Evolutionary conservation across 1,140 invertebrate species (phyloP), one percentile per base, ranked within the genome.

Genomic region (Stenopsyche tienmushanensis): DNA sequence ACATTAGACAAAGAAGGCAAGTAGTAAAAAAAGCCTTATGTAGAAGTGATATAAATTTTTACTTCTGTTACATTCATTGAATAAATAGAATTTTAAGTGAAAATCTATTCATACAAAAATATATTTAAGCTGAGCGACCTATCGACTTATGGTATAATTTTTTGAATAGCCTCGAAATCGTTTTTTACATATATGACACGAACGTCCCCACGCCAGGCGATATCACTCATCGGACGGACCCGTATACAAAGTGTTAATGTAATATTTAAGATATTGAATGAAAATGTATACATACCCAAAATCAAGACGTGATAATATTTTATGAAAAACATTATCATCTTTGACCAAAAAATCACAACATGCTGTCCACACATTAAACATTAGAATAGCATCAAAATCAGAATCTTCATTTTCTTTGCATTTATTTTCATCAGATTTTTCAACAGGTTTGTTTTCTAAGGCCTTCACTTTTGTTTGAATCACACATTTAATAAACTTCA

Each of bases 391-490:
- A n/a, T 52, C 34, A 39, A 41, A 47, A 8, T 45, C 2, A 1
- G 25, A 25, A 2, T 13, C 45, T 23, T 15, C 39, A 7, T 42
- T 55, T 21, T 15, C 13, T 24, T 52, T 34, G 10, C 59, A 52
- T 45, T 45, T 42, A 24, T 45, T 24, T 39, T 39, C 42, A 8
- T 42, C 44, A 25, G 3, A 41, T 10, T 66, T 55, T 17, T 23
- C 23, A 20, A 3, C 24, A 15, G 53, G 10, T 44, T 54, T 59
- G 23, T 5, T 26, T 39, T 64, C 57, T 44, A 52, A 7, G 18
- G 39, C 53, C 42, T 66, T 66, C 1, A 64, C 24, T 57, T 70
- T 70, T 10, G 66, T 64, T 39, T 64, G 60, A 17, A 70, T 39
- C 1, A 41, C 49, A 21, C 62, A 64, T 17, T 66, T 44, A 2